phyloP scores from a whole-genome alignment of 2,888 invertebrate genomes.

The Tillus elongatus region DNA sequence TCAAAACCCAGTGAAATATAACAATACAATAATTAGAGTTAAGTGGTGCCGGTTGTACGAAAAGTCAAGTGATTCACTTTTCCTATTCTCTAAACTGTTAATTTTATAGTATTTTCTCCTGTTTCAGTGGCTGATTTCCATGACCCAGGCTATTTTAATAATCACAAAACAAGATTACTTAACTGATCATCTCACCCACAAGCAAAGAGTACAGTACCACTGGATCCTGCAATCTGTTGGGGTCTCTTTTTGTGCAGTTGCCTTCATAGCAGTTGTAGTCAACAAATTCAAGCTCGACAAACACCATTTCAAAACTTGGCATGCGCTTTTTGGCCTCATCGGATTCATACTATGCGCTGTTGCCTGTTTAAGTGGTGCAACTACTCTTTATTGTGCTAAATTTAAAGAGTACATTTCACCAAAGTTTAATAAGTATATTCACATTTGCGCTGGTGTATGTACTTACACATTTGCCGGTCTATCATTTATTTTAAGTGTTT shows the following conservation, averaged over 20 bases:
- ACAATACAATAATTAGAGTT: too few relatives aligned
- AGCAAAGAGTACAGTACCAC: conserved; percentile 30
- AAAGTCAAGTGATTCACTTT: too few relatives aligned
- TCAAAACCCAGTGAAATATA: too few relatives aligned
- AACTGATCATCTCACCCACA: conserved; percentile 18
- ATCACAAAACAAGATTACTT: conserved; percentile 12
- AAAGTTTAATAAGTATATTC: conserved; percentile 26
- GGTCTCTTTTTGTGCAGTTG: conserved; percentile 24
- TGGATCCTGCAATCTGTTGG: conserved; percentile 31
- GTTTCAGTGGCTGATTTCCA: conserved; percentile 12
- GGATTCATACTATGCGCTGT: conserved; percentile 27
- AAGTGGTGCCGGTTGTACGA: too few relatives aligned
- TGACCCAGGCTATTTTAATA: conserved; percentile 11
- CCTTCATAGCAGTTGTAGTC: conserved; percentile 29
- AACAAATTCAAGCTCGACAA: conserved; percentile 32
- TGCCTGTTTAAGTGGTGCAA: conserved; percentile 31
- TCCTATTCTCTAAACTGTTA: too few relatives aligned
- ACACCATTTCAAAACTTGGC: conserved; percentile 35
- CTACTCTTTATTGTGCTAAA: conserved; percentile 30
- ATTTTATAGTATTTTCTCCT: too few relatives aligned
- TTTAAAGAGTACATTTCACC: conserved; percentile 24
- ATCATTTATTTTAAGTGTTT: conserved; percentile 26
- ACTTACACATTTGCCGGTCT: conserved; percentile 27
- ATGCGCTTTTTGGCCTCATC: conserved; percentile 33
- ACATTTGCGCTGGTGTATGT: conserved; percentile 24